Percentiles rank a stretch among this genome's conserved stretches.
phyloP scores from a whole-genome alignment of 64 coral and sea anemone species.

The Stichodactyla mertensii region DNA sequence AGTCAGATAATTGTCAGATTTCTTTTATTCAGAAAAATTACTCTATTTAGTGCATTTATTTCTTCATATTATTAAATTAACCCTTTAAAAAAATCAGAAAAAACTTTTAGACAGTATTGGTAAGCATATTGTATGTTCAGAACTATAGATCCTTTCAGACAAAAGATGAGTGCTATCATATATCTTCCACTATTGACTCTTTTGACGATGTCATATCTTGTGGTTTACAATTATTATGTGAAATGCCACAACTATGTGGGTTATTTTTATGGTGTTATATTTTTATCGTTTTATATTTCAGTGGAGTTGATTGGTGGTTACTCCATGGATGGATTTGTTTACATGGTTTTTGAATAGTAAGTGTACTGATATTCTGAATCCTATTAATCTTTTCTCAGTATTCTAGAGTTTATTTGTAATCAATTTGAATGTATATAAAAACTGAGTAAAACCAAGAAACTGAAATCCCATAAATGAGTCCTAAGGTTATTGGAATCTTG shows the following conservation, averaged over 20 bases:
- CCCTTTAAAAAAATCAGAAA: background rate
- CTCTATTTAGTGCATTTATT: background rate
- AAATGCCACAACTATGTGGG: background rate
- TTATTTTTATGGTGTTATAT: background rate
- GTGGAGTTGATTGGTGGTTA: slow-evolving; percentile 91
- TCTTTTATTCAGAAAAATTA: background rate
- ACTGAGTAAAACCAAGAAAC: too few relatives aligned
- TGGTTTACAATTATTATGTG: background rate
- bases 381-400: too few relatives aligned
- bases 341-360: slow-evolving; percentile 99
- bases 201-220: background rate
- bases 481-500: too few relatives aligned
- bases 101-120: background rate
- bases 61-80: background rate
- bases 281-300: slow-evolving; percentile 24
- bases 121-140: background rate
- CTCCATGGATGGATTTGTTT: slow-evolving; percentile 77
- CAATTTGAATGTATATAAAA: too few relatives aligned
- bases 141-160: background rate
- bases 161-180: background rate
- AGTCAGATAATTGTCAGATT: background rate
- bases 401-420: background rate
- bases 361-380: background rate
- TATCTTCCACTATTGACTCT: background rate
- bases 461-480: too few relatives aligned